phyloP scores from a whole-genome alignment of 2,888 invertebrate genomes.

The Onchidella celtica region DNA sequence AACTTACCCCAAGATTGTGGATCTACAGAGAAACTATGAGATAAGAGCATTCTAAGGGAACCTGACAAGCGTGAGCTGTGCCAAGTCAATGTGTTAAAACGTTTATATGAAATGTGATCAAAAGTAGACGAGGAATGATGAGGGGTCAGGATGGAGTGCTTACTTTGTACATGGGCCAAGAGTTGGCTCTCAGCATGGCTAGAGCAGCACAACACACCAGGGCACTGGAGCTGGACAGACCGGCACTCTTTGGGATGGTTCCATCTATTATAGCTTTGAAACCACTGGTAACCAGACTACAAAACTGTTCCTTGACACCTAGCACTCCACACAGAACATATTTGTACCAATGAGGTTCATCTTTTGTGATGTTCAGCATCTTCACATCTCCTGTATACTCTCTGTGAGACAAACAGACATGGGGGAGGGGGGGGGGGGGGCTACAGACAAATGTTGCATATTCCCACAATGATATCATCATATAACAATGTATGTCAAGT shows the following conservation, averaged over 20 bases:
- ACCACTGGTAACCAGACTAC: constrained; percentile 80
- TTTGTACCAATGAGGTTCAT: constrained; percentile 89
- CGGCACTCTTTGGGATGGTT: constrained; percentile 94
- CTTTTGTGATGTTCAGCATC: constrained; percentile 70
- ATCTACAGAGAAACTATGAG: too few relatives aligned
- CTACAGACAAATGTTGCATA: too few relatives aligned
- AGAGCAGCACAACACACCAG: constrained; percentile 96
- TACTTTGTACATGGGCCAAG: constrained; percentile 73
- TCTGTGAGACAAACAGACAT: constrained; percentile 57
- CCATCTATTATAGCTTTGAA: constrained; percentile 90
- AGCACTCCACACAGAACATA: constrained; percentile 96
- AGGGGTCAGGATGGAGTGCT: too few relatives aligned
- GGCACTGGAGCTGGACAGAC: constrained; percentile 98
- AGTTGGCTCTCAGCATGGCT: constrained; percentile 86
- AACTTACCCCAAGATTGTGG: too few relatives aligned
- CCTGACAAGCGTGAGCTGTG: too few relatives aligned
- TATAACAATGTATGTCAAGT: too few relatives aligned
- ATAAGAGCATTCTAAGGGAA: too few relatives aligned
- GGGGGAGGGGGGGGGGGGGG: too few relatives aligned
- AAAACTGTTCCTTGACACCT: constrained; percentile 87
- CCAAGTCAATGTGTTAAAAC: too few relatives aligned
- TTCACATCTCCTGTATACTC: constrained; percentile 63
- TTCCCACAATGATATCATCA: too few relatives aligned
- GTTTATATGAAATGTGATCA: too few relatives aligned
- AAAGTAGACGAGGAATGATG: too few relatives aligned